Conservation (phyloP, 2,888 invertebrate species). For the Parelbella ahira region DNA sequence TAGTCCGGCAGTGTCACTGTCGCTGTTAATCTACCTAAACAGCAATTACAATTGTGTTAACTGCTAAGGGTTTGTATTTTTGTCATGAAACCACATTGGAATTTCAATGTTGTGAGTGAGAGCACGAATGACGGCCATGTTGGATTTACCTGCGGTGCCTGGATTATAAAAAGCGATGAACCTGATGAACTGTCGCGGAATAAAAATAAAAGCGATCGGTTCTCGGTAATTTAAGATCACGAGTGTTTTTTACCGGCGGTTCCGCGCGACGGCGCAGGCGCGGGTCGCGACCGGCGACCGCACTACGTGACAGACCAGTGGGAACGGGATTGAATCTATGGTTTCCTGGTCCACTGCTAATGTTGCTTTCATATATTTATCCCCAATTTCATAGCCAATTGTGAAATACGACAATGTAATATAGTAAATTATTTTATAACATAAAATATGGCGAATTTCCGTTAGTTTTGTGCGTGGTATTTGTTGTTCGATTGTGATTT, state of each 20-base stretch:
- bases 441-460: too few species aligned
- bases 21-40: too few species aligned
- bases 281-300: slow-evolving; percentile 57
- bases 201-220: slow-evolving; percentile 47
- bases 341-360: slow-evolving; percentile 41
- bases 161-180: slow-evolving; percentile 33
- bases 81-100: too few species aligned
- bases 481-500: too few species aligned
- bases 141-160: not conserved
- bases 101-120: not conserved
- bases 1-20: too few species aligned
- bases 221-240: slow-evolving; percentile 59
- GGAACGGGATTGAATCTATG: slow-evolving; percentile 46
- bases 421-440: too few species aligned
- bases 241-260: slow-evolving; percentile 48
- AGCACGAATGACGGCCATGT: slow-evolving; percentile 3
- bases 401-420: too few species aligned
- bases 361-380: slow-evolving; percentile 4
- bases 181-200: slow-evolving; percentile 55
- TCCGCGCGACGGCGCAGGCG: slow-evolving; percentile 50
- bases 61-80: too few species aligned
- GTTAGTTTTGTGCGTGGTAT: too few species aligned
- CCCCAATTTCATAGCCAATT: too few species aligned
- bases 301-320: slow-evolving; percentile 58
- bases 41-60: not conserved